These are phyloP conservation scores for Pyrochroa serraticornis DNA, from an alignment of 2,888 invertebrate species.

Conservation along the genomic window DNA sequence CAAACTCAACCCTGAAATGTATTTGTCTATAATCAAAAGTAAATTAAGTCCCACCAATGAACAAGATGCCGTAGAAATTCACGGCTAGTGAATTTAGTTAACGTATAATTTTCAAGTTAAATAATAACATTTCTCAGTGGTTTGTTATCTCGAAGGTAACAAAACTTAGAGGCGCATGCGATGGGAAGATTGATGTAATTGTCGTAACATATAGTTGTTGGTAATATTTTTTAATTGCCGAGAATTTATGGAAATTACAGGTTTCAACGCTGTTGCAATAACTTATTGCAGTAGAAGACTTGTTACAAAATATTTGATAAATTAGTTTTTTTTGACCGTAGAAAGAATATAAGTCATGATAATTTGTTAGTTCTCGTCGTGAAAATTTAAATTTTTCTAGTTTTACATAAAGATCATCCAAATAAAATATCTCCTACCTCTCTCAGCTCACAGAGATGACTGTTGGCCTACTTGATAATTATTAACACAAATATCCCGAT, in stretches of 20 bases:
- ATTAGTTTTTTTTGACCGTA: too few relatives aligned
- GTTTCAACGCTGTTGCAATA: too few relatives aligned
- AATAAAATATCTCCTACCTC: too few relatives aligned
- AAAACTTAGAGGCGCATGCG: conserved; percentile 12
- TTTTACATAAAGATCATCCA: too few relatives aligned
- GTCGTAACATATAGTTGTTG: too few relatives aligned
- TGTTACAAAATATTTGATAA: too few relatives aligned
- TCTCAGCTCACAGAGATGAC: too few relatives aligned
- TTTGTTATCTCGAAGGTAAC: conserved; percentile 11
- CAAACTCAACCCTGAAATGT: conserved; percentile 7
- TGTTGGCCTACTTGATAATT: conserved; percentile 9
- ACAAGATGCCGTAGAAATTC: conserved; percentile 14
- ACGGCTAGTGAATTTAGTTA: conserved; percentile 16
- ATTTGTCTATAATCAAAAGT: conserved; percentile 13
- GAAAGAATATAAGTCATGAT: too few relatives aligned
- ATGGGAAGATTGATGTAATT: background rate
- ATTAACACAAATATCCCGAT: conserved; percentile 3
- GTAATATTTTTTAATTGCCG: background rate
- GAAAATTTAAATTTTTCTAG: too few relatives aligned
- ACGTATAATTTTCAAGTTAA: conserved; percentile 13
- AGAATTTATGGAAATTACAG: too few relatives aligned
- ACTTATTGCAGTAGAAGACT: too few relatives aligned
- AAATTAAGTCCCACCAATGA: conserved; percentile 18
- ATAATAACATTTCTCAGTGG: conserved; percentile 10
- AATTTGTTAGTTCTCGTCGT: too few relatives aligned